These are phyloP conservation scores for Deilephila porcellus DNA, from an alignment of 2,888 invertebrate genomes.

Conservation along the genomic window DNA sequence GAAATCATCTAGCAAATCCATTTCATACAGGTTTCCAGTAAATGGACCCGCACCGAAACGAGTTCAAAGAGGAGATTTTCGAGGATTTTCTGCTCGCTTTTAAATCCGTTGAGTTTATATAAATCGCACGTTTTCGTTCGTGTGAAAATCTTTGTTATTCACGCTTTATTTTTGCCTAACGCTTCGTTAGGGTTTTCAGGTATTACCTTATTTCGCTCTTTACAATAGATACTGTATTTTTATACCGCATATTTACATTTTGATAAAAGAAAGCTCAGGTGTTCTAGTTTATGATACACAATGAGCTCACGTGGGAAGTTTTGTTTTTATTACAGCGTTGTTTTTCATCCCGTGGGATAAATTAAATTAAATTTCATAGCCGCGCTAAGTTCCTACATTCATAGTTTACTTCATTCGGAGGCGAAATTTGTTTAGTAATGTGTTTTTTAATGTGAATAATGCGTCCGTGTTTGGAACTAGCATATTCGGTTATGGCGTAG, in stretches of 20 bases:
- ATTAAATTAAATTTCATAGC: background rate
- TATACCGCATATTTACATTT: background rate
- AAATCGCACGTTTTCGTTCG: constrained; percentile 56
- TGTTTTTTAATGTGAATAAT: constrained; percentile 22
- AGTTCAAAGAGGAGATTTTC: constrained; percentile 57
- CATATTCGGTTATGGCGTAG: constrained; percentile 40
- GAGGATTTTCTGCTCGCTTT: constrained; percentile 53
- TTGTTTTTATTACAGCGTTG: background rate
- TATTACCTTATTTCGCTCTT: background rate
- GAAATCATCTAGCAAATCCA: constrained; percentile 26
- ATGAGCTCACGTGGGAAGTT: background rate
- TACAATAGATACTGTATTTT: constrained; percentile 3
- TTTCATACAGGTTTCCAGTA: constrained; percentile 45
- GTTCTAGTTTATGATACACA: background rate
- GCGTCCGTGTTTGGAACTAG: background rate
- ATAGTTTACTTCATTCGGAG: background rate
- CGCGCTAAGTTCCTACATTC: background rate
- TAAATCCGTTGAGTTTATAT: constrained; percentile 59
- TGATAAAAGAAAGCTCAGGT: background rate
- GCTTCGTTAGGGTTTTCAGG: background rate
- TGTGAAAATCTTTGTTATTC: constrained; percentile 41
- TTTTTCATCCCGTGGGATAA: background rate
- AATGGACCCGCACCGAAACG: constrained; percentile 49
- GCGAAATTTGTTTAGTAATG: background rate
- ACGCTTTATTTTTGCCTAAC: constrained; percentile 21